Percentiles rank a stretch among this genome's conserved stretches.
Evolutionary conservation across 2,888 invertebrate species (phyloP).

Genomic region (Sarcophaga subvicina): DNA sequence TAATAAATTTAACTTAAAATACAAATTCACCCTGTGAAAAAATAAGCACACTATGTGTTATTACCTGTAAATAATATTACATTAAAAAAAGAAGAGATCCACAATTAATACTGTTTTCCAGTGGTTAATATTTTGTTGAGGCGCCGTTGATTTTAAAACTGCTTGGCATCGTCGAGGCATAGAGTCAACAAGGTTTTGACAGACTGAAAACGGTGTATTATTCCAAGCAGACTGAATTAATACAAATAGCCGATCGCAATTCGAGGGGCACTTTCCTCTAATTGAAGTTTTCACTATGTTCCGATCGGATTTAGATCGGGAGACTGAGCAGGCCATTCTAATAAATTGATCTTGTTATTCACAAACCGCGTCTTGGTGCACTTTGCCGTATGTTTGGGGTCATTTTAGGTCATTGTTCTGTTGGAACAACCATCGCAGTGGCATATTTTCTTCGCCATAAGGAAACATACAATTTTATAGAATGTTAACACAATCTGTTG

Average conservation of each 20-base stretch:
- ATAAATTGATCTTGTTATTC: not conserved
- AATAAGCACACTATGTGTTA: no score
- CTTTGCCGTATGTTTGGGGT: conserved; percentile 15
- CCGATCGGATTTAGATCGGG: not conserved
- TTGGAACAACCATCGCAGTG: not conserved
- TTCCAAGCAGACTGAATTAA: conserved; percentile 8
- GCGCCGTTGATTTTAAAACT: not conserved
- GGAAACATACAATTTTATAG: not conserved
- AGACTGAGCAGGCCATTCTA: no score
- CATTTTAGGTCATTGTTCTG: conserved; percentile 22
- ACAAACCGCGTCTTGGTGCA: not conserved
- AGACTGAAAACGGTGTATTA: not conserved
- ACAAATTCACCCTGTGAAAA: no score
- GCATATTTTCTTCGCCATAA: no score
- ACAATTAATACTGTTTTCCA: conserved; percentile 7
- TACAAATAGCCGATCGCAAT: conserved; percentile 15
- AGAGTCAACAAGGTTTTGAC: conserved; percentile 8
- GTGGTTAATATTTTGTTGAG: conserved; percentile 19
- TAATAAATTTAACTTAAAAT: no score
- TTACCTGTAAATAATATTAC: no score
- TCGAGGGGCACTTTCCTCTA: conserved; percentile 17
- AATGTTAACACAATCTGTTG: conserved; percentile 1
- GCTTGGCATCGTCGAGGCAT: conserved; percentile 17
- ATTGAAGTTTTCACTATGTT: not conserved
- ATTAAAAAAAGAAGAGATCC: not conserved